phyloP scores from a whole-genome alignment of 2,888 invertebrate genomes.

The Pachydiplax longipennis region DNA sequence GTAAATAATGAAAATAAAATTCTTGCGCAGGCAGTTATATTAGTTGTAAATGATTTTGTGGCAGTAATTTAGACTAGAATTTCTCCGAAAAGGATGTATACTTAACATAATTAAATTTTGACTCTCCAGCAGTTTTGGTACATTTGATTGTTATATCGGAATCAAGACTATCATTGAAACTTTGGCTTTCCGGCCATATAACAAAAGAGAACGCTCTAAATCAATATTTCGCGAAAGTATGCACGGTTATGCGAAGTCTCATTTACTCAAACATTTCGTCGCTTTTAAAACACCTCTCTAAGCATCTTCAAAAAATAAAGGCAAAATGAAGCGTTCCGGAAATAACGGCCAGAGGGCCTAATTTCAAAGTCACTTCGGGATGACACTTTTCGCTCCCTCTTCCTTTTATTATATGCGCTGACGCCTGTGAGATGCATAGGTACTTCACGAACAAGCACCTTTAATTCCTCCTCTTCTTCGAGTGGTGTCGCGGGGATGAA shows the following conservation, averaged over 20 bases:
- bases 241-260: too few relatives aligned
- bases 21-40: too few relatives aligned
- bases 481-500: background rate
- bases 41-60: too few relatives aligned
- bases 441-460: background rate
- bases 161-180: too few relatives aligned
- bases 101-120: too few relatives aligned
- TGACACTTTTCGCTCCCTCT: background rate
- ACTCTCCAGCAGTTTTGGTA: too few relatives aligned
- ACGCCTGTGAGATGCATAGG: background rate
- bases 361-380: background rate
- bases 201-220: background rate
- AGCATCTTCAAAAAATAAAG: background rate
- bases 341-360: background rate
- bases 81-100: too few relatives aligned
- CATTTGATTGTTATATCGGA: too few relatives aligned
- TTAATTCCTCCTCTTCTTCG: background rate
- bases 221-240: background rate
- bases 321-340: background rate
- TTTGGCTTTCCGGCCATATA: too few relatives aligned
- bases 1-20: too few relatives aligned
- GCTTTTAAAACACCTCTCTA: too few relatives aligned
- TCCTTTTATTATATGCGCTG: background rate
- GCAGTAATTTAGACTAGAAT: too few relatives aligned
- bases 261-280: background rate